Evolutionary conservation across 1,140 invertebrate genomes (phyloP).

Genomic region (Rhagoletis zephyria): DNA sequence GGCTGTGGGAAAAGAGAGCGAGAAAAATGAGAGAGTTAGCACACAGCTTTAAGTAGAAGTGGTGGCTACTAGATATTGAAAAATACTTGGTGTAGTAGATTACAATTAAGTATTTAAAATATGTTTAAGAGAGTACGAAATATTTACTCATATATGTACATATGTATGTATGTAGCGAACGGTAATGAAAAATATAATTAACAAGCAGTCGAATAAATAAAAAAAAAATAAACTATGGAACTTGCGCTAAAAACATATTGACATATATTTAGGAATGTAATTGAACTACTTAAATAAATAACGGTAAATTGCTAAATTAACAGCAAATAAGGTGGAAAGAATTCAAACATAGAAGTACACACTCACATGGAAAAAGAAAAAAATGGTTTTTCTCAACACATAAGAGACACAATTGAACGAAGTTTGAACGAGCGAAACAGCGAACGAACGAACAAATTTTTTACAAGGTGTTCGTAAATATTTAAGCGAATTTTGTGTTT

Average conservation of each 20-base stretch:
- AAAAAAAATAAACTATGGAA: conserved; percentile 56
- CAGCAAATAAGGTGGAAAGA: conserved; percentile 23
- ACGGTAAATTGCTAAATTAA: conserved; percentile 55
- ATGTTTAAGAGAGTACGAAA: neutral
- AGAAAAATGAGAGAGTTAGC: conserved; percentile 64
- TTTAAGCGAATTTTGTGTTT: neutral
- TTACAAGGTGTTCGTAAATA: conserved; percentile 38
- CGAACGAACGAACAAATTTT: conserved; percentile 8
- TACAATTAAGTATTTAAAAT: neutral
- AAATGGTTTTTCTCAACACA: conserved; percentile 32
- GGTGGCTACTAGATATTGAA: too few relatives aligned
- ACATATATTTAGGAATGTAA: conserved; percentile 7
- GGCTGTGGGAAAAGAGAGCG: conserved; percentile 76
- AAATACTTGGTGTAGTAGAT: neutral
- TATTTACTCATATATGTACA: too few relatives aligned
- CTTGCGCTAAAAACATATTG: conserved; percentile 28
- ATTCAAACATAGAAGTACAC: conserved; percentile 50
- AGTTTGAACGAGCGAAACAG: conserved; percentile 46
- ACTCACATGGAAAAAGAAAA: conserved; percentile 56
- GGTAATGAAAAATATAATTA: conserved; percentile 29
- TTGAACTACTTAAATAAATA: conserved; percentile 58
- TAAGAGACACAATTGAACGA: conserved; percentile 45
- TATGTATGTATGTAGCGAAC: neutral
- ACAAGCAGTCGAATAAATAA: conserved; percentile 54
- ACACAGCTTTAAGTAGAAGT: too few relatives aligned